Base-by-base conservation (phyloP, 2,888 invertebrate species). In the Trachelus stipa region DNA sequence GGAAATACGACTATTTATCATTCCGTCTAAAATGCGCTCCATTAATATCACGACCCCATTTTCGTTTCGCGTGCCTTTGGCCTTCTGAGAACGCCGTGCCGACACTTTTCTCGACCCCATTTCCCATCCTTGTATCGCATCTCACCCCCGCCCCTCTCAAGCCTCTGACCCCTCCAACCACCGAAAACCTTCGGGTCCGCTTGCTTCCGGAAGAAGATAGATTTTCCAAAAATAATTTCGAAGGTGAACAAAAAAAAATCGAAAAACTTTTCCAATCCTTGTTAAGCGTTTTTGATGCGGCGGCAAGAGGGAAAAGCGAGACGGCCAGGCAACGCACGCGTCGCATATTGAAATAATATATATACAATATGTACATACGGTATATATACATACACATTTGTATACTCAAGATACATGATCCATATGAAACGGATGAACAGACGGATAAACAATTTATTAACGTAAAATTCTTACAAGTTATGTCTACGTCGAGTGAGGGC, bases 1-100 rank as follows among this genome's bases (percentile, higher is more conserved):
- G 82, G 81, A 83, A 85, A 84, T 81, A 82, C 80, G 80, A 80
- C 83, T 84, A 88, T 88, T 88, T 87, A 88, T 88, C 86, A 88
- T 86, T 86, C 80, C 83, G 79, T 82, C 82, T 83, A 85, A 87
- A 87, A 87, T 83, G 82, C 81, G 80, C 81, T 77, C 80, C 85
- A 86, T 86, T 86, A 86, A 86, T 86, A 86, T 84, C 80, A 74
- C 81, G 76, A 73, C 83, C 79, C 81, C 81, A 84, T 86, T 85
- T 83, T 86, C 86, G 83, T 81, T 85, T 75, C 79, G 75, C 40
- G 73, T 71, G 68, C 75, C 74, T 73, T 73, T 35, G 37, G 37
- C 74, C 71, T 71, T 71, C 71, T 34, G n/a, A 73, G 34, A 73
- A 23, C 35, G 74, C 35, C 35, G n/a, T 35, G 74, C 30, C 74